Base-by-base conservation (phyloP, 2,888 invertebrate species). In the Netelia virgata region DNA sequence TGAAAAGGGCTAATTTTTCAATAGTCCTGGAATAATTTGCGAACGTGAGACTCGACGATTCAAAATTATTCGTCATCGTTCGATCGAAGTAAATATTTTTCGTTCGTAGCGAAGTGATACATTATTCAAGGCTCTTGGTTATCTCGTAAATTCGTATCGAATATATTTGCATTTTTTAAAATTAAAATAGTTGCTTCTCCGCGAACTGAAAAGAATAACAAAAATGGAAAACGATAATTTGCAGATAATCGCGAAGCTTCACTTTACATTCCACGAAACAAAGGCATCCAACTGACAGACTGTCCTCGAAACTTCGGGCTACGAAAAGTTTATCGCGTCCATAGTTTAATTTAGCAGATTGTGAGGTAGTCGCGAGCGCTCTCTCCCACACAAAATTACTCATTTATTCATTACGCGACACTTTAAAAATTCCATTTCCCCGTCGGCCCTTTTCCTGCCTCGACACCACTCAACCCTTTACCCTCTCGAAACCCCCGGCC, bases 371-470 rank as follows among this genome's bases (percentile, higher is more conserved):
- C 28, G 23, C 28, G 28, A 68, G n/a, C 41, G 14, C 28, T 68
- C 50, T 61, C 23, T 18, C 11, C 57, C 72, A 16, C 55, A 74
- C 59, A 69, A 74, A 70, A 74, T 82, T 59, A 61, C 75, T 78
- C 83, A 73, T 82, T 86, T 82, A 86, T 86, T 73, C 68, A 84
- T 84, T 64, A 73, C 75, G 53, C 68, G 79, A 80, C 79, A 82
- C 82, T 84, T 80, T 77, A 63, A 70, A 86, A 85, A 85, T 85
- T 85, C 64, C 82, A 79, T 83, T 85, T 28, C 64, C 10, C 16
- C 14, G 28, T 20, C n/a, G 23, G 57, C 41, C 74, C 74, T 69
- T 73, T 72, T 72, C 20, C 79, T 18, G 10, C 47, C 55, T 43
- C 41, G 64, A 53, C n/a, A 16, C 18, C 41, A 23, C 36, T 76